Percentiles rank a stretch among this genome's conserved stretches.
Evolutionary conservation across 2,113 vertebrate genomes (phyloP).

Genomic region (Melozone crissalis): DNA sequence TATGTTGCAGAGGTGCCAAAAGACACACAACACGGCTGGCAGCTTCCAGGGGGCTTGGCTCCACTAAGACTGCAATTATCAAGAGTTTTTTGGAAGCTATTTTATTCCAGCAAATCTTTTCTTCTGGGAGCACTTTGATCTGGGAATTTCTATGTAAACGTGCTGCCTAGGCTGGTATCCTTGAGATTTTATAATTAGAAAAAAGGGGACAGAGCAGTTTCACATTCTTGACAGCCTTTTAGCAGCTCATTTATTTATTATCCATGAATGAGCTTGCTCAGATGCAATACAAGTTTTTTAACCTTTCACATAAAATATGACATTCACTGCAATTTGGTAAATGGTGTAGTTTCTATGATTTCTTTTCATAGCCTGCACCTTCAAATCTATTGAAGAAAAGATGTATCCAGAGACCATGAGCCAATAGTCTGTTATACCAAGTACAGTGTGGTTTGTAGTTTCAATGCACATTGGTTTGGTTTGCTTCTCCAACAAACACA

Average conservation of each 20-base stretch:
- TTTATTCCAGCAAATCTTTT: not conserved
- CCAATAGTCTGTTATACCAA: not conserved
- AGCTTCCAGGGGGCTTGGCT: conserved; percentile 27
- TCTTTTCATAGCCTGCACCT: not conserved
- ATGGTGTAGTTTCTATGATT: not conserved
- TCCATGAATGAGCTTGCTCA: not conserved
- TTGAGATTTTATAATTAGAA: not conserved
- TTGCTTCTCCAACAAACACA: not conserved
- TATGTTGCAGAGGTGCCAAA: conserved; percentile 22
- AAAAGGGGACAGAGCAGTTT: not conserved
- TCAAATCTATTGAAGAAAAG: not conserved
- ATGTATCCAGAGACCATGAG: not conserved
- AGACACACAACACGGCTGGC: conserved; percentile 4
- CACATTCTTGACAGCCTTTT: not conserved
- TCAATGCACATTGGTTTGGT: not conserved
- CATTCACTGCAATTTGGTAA: not conserved
- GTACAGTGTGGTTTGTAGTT: not conserved
- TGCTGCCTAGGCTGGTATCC: not conserved
- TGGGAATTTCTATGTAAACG: not conserved
- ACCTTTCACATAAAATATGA: not conserved
- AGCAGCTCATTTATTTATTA: not conserved
- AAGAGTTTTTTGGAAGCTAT: conserved; percentile 9
- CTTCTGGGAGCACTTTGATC: not conserved
- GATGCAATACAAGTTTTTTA: not conserved
- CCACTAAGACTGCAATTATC: not conserved